Conservation (phyloP, 2,888 invertebrate genomes). For the Latheticus oryzae region DNA sequence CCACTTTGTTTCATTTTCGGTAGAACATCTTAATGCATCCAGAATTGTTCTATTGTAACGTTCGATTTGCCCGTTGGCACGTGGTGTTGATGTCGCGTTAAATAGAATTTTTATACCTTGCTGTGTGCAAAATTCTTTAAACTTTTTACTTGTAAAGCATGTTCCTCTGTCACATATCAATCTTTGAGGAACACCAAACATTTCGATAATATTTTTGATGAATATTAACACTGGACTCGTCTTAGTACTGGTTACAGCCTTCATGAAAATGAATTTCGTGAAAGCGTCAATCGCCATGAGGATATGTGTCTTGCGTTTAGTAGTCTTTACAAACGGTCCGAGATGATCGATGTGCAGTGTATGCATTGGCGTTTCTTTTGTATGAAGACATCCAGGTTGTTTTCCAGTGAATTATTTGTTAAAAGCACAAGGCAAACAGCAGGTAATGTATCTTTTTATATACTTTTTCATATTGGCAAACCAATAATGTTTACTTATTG, state of each 20-base stretch:
- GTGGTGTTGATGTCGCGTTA: conserved; percentile 49
- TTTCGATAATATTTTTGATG: neutral
- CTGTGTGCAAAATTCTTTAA: conserved; percentile 27
- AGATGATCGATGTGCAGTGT: no score
- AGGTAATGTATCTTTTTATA: no score
- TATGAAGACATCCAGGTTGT: no score
- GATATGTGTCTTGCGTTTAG: no score
- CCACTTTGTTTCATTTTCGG: conserved; percentile 46
- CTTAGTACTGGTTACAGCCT: neutral
- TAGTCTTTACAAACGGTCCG: no score
- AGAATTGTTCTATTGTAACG: conserved; percentile 46
- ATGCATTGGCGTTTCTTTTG: no score
- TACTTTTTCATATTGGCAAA: no score
- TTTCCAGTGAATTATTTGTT: no score
- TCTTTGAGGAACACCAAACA: conserved; percentile 7
- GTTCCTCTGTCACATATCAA: conserved; percentile 45
- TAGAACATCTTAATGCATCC: conserved; percentile 39
- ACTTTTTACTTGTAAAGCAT: conserved; percentile 43
- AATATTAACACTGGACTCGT: neutral
- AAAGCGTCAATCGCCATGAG: conserved; percentile 7
- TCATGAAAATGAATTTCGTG: neutral
- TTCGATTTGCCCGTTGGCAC: conserved; percentile 53
- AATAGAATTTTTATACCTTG: conserved; percentile 45
- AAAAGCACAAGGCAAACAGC: no score
- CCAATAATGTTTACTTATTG: no score